phyloP scores from a whole-genome alignment of 2,113 vertebrate genomes.

The Cheilinus undulatus region DNA sequence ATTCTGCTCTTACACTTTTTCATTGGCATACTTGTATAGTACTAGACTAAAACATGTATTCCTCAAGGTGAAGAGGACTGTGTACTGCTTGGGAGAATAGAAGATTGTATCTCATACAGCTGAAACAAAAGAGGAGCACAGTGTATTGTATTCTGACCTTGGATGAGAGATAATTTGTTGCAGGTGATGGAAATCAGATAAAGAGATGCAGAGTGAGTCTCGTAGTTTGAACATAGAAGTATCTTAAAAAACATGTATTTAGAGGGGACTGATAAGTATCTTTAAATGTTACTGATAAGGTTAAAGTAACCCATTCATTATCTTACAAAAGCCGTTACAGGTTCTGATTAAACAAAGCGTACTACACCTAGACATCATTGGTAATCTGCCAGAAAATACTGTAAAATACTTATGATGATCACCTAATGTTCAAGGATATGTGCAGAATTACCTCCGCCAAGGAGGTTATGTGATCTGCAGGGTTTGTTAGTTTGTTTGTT shows the following conservation, averaged over 20 bases:
- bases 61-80: neutral
- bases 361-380: neutral
- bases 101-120: slow-evolving; percentile 8
- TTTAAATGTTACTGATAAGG: neutral
- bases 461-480: too few species aligned
- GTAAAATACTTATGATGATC: neutral
- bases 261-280: slow-evolving; percentile 17
- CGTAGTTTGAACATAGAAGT: neutral
- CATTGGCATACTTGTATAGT: neutral
- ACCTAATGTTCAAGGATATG: neutral
- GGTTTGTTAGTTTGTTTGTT: too few species aligned
- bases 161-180: slow-evolving; percentile 30
- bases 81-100: neutral
- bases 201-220: slow-evolving; percentile 12
- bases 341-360: neutral
- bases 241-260: slow-evolving; percentile 9
- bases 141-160: slow-evolving; percentile 39
- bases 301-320: neutral
- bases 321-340: neutral
- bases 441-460: neutral
- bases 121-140: slow-evolving; percentile 28
- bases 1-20: neutral
- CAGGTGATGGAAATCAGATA: slow-evolving; percentile 24
- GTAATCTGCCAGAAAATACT: neutral
- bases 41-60: slow-evolving; percentile 4